Evolutionary conservation across 2,113 vertebrate species (phyloP).

Genomic region (Peromyscus californicus): DNA sequence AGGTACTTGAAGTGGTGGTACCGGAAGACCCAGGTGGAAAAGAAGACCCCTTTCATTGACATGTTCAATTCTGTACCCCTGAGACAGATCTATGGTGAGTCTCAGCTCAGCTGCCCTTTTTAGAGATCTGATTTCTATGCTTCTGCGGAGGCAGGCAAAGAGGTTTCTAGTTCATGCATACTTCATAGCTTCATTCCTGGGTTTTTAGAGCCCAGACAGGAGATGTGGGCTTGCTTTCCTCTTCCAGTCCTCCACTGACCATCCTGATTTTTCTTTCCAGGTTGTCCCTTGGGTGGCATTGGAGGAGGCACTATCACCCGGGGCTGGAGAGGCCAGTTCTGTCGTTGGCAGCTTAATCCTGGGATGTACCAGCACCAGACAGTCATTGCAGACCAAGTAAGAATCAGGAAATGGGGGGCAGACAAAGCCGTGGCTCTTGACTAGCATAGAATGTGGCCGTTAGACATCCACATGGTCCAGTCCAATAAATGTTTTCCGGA

Average conservation of each 20-base stretch:
- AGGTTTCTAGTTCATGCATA: not conserved
- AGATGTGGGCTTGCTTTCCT: not conserved
- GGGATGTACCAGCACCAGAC: constrained; percentile 96
- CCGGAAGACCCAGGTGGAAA: constrained; percentile 95
- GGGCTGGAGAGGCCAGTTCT: constrained; percentile 97
- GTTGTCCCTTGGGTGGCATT: constrained; percentile 96
- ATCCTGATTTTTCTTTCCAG: constrained; percentile 86
- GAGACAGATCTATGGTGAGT: constrained; percentile 96
- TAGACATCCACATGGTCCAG: not conserved
- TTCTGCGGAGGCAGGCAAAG: constrained; percentile 23
- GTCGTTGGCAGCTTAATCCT: constrained; percentile 97
- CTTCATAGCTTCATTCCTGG: not conserved
- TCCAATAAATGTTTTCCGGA: not conserved
- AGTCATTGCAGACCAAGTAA: constrained; percentile 94
- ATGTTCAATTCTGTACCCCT: constrained; percentile 92
- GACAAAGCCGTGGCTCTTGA: not conserved
- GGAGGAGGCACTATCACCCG: constrained; percentile 97
- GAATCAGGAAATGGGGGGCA: not conserved
- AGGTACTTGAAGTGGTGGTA: constrained; percentile 98
- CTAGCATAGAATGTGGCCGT: not conserved
- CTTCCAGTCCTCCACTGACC: not conserved
- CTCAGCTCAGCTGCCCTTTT: not conserved
- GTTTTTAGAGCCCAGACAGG: constrained; percentile 52
- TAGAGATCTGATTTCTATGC: not conserved
- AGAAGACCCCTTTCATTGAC: constrained; percentile 96